Conservation (phyloP, 2,113 vertebrate genomes). For the Elgaria multicarinata region DNA sequence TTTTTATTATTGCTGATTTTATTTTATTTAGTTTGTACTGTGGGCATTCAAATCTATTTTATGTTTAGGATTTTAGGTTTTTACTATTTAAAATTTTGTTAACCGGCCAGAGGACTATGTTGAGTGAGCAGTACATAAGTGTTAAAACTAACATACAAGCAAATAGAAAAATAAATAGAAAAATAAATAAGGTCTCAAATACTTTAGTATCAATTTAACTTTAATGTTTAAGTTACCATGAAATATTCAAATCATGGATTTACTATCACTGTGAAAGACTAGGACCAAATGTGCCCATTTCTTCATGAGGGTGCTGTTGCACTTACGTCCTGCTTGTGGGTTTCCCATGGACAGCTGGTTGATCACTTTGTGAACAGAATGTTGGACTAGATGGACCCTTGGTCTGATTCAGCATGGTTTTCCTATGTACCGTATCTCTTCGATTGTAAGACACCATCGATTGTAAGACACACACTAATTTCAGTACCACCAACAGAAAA, state of each 20-base stretch:
- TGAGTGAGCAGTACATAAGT: not conserved
- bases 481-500: no score
- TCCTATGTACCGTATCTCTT: no score
- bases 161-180: not conserved
- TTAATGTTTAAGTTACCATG: conserved; percentile 28
- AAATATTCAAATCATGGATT: conserved; percentile 28
- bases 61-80: not conserved
- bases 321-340: no score
- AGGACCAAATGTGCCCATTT: not conserved
- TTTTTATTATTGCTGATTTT: not conserved
- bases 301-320: not conserved
- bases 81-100: not conserved
- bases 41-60: not conserved
- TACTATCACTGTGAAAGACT: not conserved
- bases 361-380: no score
- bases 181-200: no score
- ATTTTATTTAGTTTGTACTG: not conserved
- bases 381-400: no score
- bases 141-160: not conserved
- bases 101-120: not conserved
- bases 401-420: no score
- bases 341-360: no score
- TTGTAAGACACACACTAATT: no score
- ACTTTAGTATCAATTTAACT: conserved; percentile 40
- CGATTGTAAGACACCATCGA: no score